Conservation (phyloP, 2,113 vertebrate genomes). For the Dipodomys ordii region DNA sequence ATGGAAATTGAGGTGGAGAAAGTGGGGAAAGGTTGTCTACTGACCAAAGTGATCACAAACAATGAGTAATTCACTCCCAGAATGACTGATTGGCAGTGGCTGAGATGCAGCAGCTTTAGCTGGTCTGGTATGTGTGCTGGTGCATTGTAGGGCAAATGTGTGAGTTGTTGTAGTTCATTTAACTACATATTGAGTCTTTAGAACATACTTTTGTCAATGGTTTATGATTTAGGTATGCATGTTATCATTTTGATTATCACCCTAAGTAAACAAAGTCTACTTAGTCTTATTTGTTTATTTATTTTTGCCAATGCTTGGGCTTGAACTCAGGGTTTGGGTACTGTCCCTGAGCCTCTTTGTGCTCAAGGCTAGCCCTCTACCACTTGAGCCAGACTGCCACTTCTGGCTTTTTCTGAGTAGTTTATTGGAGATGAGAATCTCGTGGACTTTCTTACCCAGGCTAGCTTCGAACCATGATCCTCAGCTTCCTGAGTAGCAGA, state of each 20-base stretch:
- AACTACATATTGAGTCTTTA: background rate
- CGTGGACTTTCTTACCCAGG: no score
- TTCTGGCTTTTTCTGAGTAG: no score
- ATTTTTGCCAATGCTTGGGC: no score
- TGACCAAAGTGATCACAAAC: background rate
- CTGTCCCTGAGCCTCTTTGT: no score
- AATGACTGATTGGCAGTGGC: background rate
- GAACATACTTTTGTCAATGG: background rate
- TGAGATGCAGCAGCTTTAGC: background rate
- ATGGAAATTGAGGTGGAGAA: background rate
- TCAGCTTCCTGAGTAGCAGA: no score
- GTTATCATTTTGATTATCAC: constrained; percentile 13
- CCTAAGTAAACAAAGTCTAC: background rate
- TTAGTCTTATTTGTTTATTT: no score
- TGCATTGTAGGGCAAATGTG: background rate
- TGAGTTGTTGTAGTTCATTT: background rate
- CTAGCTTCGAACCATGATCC: no score
- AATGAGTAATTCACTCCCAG: background rate
- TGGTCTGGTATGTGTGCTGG: background rate
- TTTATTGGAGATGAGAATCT: no score
- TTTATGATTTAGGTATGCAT: background rate
- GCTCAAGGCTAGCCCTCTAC: no score
- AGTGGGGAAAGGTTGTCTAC: background rate
- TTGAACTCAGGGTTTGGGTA: no score
- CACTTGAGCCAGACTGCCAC: no score